Evolutionary conservation across 1,140 invertebrate species (phyloP).

Genomic region (Trichonephila clavipes): DNA sequence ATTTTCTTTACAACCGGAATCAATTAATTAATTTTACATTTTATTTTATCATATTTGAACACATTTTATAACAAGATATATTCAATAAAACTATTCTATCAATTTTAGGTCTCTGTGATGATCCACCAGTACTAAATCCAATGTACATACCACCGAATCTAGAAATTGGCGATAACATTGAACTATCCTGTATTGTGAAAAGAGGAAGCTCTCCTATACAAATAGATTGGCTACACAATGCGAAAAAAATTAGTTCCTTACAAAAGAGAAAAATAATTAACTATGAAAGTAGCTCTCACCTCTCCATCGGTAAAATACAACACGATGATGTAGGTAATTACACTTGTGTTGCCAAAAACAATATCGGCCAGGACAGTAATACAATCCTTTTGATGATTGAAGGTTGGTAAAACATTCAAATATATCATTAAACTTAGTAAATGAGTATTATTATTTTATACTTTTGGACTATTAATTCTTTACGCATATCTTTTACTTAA

Average conservation of each 20-base stretch:
- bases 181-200: constrained; percentile 40
- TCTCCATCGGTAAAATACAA: constrained; percentile 50
- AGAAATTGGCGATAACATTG: constrained; percentile 30
- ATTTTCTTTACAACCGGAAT: too few species aligned
- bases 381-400: constrained; percentile 51
- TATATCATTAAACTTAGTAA: too few species aligned
- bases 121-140: constrained; percentile 38
- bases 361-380: constrained; percentile 77
- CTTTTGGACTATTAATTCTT: too few species aligned
- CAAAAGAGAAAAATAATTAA: background rate
- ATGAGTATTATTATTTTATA: too few species aligned
- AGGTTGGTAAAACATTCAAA: constrained; percentile 52
- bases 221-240: constrained; percentile 50
- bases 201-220: constrained; percentile 35
- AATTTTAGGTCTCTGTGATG: background rate
- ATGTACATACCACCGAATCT: constrained; percentile 42
- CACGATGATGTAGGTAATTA: constrained; percentile 79
- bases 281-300: background rate
- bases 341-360: constrained; percentile 79
- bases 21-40: too few species aligned
- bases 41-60: background rate
- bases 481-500: too few species aligned
- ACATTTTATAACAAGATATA: too few species aligned
- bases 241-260: background rate
- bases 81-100: background rate